Evolutionary conservation across 2,797 vertebrate species (phyloP).

Genomic region (Hirundo rustica): DNA sequence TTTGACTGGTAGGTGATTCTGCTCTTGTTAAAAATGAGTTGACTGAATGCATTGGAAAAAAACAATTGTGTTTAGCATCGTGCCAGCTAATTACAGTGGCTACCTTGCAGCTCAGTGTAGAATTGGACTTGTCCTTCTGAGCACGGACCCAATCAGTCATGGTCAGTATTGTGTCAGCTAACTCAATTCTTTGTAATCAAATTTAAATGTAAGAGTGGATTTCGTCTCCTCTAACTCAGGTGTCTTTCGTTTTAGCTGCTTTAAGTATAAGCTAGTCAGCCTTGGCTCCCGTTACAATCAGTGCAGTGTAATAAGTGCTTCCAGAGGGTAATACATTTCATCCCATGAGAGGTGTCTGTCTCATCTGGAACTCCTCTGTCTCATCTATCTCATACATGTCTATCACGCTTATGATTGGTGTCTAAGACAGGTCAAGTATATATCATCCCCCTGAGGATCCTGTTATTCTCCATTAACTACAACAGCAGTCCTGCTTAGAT

Average conservation of each 20-base stretch:
- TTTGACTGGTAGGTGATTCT: background rate
- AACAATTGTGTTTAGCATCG: background rate
- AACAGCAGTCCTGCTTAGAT: background rate
- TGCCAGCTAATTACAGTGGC: slow-evolving; percentile 33
- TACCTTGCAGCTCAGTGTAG: background rate
- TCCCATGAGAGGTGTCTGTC: slow-evolving; percentile 35
- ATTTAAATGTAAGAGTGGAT: slow-evolving; percentile 40
- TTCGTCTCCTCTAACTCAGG: slow-evolving; percentile 13
- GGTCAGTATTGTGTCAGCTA: slow-evolving; percentile 44
- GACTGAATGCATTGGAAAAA: background rate
- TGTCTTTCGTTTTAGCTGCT: slow-evolving; percentile 15
- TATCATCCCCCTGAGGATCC: slow-evolving; percentile 1
- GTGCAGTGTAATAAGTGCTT: slow-evolving; percentile 44
- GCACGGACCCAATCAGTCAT: slow-evolving; percentile 44
- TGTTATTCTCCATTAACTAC: background rate
- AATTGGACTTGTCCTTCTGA: slow-evolving; percentile 36
- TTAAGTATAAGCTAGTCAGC: slow-evolving; percentile 23
- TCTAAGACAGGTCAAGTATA: slow-evolving; percentile 18
- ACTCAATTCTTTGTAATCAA: slow-evolving; percentile 59
- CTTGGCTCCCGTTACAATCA: slow-evolving; percentile 37
- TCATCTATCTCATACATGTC: slow-evolving; percentile 28
- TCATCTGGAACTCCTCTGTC: slow-evolving; percentile 16
- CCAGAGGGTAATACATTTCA: slow-evolving; percentile 38
- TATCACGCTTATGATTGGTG: slow-evolving; percentile 49
- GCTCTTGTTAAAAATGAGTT: background rate